phyloP scores from a whole-genome alignment of 2,888 invertebrate species.

The Ceramica pisi region DNA sequence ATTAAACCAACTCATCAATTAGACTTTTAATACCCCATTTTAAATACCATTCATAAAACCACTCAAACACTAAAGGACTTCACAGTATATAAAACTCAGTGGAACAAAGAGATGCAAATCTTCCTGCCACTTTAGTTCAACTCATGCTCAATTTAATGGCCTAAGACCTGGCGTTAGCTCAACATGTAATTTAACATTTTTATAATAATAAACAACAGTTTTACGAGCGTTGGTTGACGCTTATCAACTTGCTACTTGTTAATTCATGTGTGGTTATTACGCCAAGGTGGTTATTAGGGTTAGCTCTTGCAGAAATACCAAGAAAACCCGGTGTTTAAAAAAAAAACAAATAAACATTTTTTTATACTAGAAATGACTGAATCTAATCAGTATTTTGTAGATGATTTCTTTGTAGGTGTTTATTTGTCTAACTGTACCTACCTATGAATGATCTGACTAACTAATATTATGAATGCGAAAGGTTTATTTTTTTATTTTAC shows the following conservation, averaged over 20 bases:
- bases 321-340: background rate
- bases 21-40: background rate
- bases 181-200: constrained; percentile 78
- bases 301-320: constrained; percentile 14
- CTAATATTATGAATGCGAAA: too few species aligned
- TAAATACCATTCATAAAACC: background rate
- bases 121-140: constrained; percentile 39
- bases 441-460: too few species aligned
- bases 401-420: too few species aligned
- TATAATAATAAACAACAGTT: constrained; percentile 75
- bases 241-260: constrained; percentile 72
- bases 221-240: constrained; percentile 76
- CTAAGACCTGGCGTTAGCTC: constrained; percentile 72
- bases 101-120: constrained; percentile 45
- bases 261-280: constrained; percentile 70
- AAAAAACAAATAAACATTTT: too few species aligned
- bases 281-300: constrained; percentile 47
- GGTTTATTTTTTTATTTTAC: too few species aligned
- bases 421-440: too few species aligned
- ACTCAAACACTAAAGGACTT: constrained; percentile 15
- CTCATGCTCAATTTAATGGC: constrained; percentile 41
- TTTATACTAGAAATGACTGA: too few species aligned
- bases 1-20: background rate
- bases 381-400: too few species aligned
- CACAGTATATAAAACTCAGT: constrained; percentile 46